These are phyloP conservation scores for Ceryle rudis DNA, from an alignment of 2,797 vertebrate species.

Conservation along the genomic window DNA sequence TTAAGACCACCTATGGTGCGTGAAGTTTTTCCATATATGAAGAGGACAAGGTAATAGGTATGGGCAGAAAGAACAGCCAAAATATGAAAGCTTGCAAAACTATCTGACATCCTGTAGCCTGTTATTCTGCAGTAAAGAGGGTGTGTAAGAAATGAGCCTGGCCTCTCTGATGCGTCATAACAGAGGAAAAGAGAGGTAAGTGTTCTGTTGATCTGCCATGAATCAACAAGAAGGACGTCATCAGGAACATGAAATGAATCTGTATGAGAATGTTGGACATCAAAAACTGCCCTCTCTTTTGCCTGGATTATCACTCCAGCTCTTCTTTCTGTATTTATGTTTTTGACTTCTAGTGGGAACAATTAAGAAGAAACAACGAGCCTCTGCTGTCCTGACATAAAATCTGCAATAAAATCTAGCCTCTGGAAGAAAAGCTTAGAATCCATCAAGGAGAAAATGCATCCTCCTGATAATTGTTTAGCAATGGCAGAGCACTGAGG, in stretches of 20 bases:
- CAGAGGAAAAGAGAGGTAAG: neutral
- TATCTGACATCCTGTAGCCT: neutral
- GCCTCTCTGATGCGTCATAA: neutral
- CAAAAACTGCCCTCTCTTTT: neutral
- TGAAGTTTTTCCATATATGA: neutral
- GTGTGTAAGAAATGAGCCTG: neutral
- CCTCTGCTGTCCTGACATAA: conserved; percentile 36
- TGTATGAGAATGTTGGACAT: neutral
- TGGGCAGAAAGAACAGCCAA: neutral
- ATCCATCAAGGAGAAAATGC: conserved; percentile 31
- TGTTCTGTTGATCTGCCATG: neutral
- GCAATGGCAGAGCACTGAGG: neutral
- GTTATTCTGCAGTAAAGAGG: neutral
- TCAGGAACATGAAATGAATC: neutral
- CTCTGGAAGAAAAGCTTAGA: conserved; percentile 49
- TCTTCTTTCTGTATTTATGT: neutral
- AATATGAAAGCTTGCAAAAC: neutral
- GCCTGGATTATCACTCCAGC: neutral
- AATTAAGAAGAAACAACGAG: conserved; percentile 21
- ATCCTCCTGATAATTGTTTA: conserved; percentile 37
- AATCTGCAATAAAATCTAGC: conserved; percentile 46
- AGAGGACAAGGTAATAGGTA: neutral
- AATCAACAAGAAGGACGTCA: conserved; percentile 42
- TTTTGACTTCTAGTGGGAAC: conserved; percentile 29
- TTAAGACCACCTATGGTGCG: neutral